Conservation (phyloP, 2,888 invertebrate genomes). For the Orthosia cruda region DNA sequence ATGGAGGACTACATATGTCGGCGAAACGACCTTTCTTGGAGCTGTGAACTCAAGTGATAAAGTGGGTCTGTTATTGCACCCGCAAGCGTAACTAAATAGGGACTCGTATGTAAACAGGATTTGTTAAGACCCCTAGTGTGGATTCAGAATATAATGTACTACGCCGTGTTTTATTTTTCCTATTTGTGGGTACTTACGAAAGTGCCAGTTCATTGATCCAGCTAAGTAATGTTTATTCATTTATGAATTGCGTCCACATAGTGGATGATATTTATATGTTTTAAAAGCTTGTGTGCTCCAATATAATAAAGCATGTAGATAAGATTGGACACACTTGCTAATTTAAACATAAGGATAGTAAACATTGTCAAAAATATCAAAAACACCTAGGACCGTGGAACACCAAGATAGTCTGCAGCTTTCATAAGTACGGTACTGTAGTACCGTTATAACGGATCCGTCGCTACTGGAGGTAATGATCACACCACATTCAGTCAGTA, state of each 20-base stretch:
- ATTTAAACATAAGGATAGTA: no score
- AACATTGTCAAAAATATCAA: no score
- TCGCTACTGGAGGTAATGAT: no score
- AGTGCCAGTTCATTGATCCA: neutral
- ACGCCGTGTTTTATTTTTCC: constrained; percentile 13
- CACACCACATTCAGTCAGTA: no score
- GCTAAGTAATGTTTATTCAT: constrained; percentile 15
- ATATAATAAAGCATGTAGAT: neutral
- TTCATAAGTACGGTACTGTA: neutral
- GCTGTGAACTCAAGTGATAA: constrained; percentile 56
- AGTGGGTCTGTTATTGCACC: constrained; percentile 62
- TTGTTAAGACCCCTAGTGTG: constrained; percentile 30
- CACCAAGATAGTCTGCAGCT: neutral
- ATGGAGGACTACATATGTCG: constrained; percentile 52
- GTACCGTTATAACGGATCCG: no score
- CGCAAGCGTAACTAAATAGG: constrained; percentile 56
- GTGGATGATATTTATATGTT: neutral
- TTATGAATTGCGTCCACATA: neutral
- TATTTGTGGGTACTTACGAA: no score
- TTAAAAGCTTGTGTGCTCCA: neutral
- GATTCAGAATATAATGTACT: constrained; percentile 14
- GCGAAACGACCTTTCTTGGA: constrained; percentile 40
- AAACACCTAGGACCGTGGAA: neutral
- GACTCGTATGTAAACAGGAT: no score
- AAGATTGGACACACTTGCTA: no score